These are phyloP conservation scores for Apostichopus parvimensis DNA, from an alignment of 35 echinoderm and acorn worm genomes.

Conservation along the genomic window DNA sequence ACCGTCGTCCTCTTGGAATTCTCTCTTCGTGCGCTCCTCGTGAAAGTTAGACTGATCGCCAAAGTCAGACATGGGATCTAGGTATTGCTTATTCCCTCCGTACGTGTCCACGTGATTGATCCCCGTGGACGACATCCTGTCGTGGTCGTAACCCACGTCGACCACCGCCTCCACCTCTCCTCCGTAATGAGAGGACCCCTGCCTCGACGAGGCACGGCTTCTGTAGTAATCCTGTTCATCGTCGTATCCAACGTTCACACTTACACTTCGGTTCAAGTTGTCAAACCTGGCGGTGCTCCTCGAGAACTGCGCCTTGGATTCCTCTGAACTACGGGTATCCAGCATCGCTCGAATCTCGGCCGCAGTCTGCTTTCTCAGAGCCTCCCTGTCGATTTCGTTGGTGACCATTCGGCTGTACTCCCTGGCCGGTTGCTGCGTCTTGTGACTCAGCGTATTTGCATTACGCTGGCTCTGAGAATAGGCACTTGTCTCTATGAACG, in stretches of 20 bases:
- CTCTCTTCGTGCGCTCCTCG: slow-evolving; percentile 44
- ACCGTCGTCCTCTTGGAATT: slow-evolving; percentile 33
- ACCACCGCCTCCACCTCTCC: slow-evolving; percentile 6
- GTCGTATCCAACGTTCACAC: slow-evolving; percentile 46
- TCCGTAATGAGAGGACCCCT: neutral
- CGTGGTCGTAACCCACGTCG: slow-evolving; percentile 31
- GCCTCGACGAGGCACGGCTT: neutral
- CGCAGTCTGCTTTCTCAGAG: slow-evolving; percentile 67
- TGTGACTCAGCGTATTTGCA: neutral
- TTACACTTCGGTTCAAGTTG: slow-evolving; percentile 27
- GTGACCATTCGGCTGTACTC: slow-evolving; percentile 32
- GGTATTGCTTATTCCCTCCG: slow-evolving; percentile 33
- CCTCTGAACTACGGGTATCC: slow-evolving; percentile 26
- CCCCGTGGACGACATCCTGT: neutral
- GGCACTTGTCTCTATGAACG: neutral
- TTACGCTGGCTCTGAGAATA: slow-evolving; percentile 15
- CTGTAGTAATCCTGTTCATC: neutral
- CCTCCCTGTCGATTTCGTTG: slow-evolving; percentile 57
- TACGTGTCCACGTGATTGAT: slow-evolving; percentile 32
- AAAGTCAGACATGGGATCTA: slow-evolving; percentile 65
- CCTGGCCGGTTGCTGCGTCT: neutral
- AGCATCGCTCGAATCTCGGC: slow-evolving; percentile 81
- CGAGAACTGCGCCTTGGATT: neutral
- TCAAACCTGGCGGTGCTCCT: slow-evolving; percentile 32
- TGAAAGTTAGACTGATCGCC: slow-evolving; percentile 41